Evolutionary conservation across 2,888 invertebrate species (phyloP).

Genomic region (Chorisops tibialis): DNA sequence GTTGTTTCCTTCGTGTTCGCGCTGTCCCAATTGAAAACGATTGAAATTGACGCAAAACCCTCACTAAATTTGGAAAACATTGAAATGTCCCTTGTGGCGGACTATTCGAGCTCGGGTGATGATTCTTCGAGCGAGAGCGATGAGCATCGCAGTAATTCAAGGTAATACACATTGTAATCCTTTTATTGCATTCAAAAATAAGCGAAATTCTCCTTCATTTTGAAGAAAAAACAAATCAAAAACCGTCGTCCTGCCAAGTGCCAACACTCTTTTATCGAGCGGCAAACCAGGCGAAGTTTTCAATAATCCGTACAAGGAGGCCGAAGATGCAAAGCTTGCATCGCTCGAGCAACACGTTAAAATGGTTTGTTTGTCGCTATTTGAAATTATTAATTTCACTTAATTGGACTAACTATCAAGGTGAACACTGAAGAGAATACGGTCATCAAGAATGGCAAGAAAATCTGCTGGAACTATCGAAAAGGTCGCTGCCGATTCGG

Average conservation of each 20-base stretch:
- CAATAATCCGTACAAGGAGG: slow-evolving; percentile 81
- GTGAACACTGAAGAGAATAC: slow-evolving; percentile 66
- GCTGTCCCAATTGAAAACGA: too few species aligned
- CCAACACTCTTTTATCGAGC: slow-evolving; percentile 39
- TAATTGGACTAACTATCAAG: slow-evolving; percentile 37
- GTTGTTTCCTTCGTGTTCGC: too few species aligned
- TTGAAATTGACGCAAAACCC: too few species aligned
- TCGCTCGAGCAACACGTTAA: slow-evolving; percentile 88
- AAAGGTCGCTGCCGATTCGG: slow-evolving; percentile 89
- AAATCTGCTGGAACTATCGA: slow-evolving; percentile 90
- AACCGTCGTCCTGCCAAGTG: slow-evolving; percentile 43
- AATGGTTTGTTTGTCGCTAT: slow-evolving; percentile 65
- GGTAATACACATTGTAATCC: too few species aligned
- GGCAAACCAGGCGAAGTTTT: slow-evolving; percentile 60
- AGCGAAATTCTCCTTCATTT: slow-evolving; percentile 1
- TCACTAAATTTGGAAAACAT: not conserved
- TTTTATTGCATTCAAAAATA: not conserved
- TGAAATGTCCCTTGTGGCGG: slow-evolving; percentile 44
- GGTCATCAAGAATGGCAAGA: slow-evolving; percentile 80
- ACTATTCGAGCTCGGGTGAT: slow-evolving; percentile 41
- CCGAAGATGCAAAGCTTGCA: slow-evolving; percentile 80
- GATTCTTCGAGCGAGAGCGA: slow-evolving; percentile 35
- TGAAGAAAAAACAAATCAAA: slow-evolving; percentile 27
- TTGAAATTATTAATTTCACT: not conserved
- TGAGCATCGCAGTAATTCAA: too few species aligned